Evolutionary conservation across 2,888 invertebrate species (phyloP).

Genomic region (Scaptomyza caliginosa): DNA sequence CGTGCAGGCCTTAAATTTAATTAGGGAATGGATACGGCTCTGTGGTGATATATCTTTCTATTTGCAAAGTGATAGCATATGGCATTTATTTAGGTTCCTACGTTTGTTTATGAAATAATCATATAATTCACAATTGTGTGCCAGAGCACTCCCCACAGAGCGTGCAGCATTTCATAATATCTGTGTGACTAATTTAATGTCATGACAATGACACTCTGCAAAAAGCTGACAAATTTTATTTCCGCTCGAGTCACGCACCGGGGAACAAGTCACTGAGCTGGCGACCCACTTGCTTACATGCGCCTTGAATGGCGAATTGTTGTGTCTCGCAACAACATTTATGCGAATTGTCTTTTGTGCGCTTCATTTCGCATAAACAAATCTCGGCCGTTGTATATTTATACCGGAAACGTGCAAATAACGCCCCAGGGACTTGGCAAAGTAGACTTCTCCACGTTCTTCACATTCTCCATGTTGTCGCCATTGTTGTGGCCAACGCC

Average conservation of each 20-base stretch:
- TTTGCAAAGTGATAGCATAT: conserved; percentile 6
- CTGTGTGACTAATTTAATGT: conserved; percentile 66
- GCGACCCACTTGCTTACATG: conserved; percentile 65
- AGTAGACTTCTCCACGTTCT: conserved; percentile 56
- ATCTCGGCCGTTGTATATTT: conserved; percentile 78
- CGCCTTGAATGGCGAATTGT: conserved; percentile 4
- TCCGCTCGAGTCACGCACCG: conserved; percentile 73
- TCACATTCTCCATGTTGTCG: conserved; percentile 49
- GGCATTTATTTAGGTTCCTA: not conserved
- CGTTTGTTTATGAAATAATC: conserved; percentile 30
- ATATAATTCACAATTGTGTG: conserved; percentile 44
- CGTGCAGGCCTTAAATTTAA: conserved; percentile 34
- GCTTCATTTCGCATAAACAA: conserved; percentile 80
- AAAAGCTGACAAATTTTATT: conserved; percentile 75
- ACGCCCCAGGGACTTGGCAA: conserved; percentile 78
- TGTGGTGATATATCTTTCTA: conserved; percentile 18
- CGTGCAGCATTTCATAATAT: conserved; percentile 34
- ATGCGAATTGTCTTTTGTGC: conserved; percentile 79
- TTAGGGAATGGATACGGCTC: conserved; percentile 34
- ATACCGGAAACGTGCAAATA: conserved; percentile 80
- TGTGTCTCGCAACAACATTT: conserved; percentile 60
- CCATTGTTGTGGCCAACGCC: conserved; percentile 67
- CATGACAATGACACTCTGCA: conserved; percentile 53
- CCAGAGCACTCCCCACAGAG: conserved; percentile 27
- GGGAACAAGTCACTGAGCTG: conserved; percentile 69